phyloP scores from a whole-genome alignment of 1,140 invertebrate genomes.

The Hypothenemus hampei region DNA sequence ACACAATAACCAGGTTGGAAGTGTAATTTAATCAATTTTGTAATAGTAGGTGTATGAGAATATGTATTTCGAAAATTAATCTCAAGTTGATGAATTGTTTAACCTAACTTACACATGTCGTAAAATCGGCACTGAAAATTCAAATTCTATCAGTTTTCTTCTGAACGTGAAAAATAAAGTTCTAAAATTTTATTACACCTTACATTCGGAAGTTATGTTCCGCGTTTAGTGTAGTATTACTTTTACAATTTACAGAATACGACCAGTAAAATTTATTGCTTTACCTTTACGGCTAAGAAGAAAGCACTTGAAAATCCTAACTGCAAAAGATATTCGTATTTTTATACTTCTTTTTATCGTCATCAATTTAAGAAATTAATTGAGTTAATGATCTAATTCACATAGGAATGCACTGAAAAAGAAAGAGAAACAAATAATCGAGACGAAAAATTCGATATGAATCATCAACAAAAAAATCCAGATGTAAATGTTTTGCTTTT shows the following conservation, averaged over 20 bases:
- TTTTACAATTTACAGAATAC: slow-evolving; percentile 18
- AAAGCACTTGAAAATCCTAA: too few relatives aligned
- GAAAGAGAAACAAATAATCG: slow-evolving; percentile 24
- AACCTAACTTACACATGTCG: too few relatives aligned
- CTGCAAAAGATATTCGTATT: too few relatives aligned
- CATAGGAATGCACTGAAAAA: too few relatives aligned
- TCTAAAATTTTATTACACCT: slow-evolving; percentile 22
- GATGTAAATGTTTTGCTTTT: slow-evolving; percentile 38
- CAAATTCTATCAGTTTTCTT: slow-evolving; percentile 4
- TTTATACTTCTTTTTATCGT: too few relatives aligned
- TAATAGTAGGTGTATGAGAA: too few relatives aligned
- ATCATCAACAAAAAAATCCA: slow-evolving; percentile 30
- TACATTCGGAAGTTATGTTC: slow-evolving; percentile 16
- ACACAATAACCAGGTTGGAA: too few relatives aligned
- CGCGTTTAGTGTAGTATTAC: slow-evolving; percentile 23
- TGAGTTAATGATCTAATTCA: too few relatives aligned
- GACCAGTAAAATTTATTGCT: slow-evolving; percentile 22
- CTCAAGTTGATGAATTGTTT: too few relatives aligned
- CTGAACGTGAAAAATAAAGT: slow-evolving; percentile 21
- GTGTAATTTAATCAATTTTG: too few relatives aligned
- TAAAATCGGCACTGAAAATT: slow-evolving; percentile 15
- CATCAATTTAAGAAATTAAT: too few relatives aligned
- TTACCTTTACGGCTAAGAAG: slow-evolving; percentile 14
- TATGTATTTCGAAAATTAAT: too few relatives aligned
- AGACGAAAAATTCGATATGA: slow-evolving; percentile 23